phyloP scores from a whole-genome alignment of 2,113 vertebrate species.

The Cebus imitator region DNA sequence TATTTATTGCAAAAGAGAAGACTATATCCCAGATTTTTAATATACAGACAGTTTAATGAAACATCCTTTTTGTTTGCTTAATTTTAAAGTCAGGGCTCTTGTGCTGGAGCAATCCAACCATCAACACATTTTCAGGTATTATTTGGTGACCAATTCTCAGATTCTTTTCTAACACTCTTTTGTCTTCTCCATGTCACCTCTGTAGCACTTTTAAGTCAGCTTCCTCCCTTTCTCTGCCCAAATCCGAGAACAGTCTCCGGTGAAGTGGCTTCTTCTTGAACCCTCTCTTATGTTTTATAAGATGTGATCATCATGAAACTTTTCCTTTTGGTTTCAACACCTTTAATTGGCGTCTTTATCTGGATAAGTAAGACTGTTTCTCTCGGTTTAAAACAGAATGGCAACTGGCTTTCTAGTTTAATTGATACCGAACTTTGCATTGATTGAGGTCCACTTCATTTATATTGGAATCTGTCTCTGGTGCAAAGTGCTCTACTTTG shows the following conservation, averaged over 20 bases:
- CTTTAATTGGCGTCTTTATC: background rate
- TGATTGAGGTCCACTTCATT: background rate
- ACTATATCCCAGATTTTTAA: background rate
- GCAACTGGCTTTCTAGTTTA: background rate
- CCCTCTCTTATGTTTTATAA: background rate
- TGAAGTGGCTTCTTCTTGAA: background rate
- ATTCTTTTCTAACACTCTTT: background rate
- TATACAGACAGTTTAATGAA: background rate
- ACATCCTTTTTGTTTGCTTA: background rate
- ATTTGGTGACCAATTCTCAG: background rate
- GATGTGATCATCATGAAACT: background rate
- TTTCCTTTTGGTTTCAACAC: background rate
- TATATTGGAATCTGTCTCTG: background rate
- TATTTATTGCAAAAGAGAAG: background rate
- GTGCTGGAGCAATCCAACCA: background rate
- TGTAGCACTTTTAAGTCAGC: background rate
- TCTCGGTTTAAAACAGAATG: background rate
- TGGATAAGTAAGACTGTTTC: background rate
- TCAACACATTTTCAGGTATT: background rate
- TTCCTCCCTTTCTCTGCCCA: background rate
- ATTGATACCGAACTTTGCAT: background rate
- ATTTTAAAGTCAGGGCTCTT: background rate
- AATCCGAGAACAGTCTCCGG: background rate
- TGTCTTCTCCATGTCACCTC: background rate
- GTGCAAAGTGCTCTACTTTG: background rate